Evolutionary conservation across 1,140 invertebrate species (phyloP), one percentile per base, ranked within the genome.

Genomic region (Pectinophora gossypiella): DNA sequence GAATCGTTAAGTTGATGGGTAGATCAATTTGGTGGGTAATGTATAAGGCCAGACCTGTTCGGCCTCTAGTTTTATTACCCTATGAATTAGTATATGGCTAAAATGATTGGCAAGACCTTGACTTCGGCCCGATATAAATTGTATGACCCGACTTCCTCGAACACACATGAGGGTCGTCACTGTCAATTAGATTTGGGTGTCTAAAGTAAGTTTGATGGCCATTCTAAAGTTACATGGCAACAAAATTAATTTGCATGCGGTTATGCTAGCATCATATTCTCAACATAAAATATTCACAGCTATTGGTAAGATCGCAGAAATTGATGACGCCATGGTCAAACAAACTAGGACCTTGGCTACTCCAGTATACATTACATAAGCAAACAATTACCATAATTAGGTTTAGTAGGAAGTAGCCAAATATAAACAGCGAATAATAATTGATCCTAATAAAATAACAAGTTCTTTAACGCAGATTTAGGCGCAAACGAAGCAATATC

Each of bases 91-190:
- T 76, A 75, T 75, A 80, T 70, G 71, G 72, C 71, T 72, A 70
- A 74, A 77, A 73, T 72, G 74, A 83, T 80, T 83, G 76, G 72
- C 63, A 62, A 68, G 68, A 74, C 83, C 78, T 85, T 82, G 83
- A 83, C 72, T 85, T 73, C 69, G 62, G 72, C 56, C 74, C 72
- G 76, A 80, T 82, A 82, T 81, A 80, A 78, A 82, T 72, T 75
- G 69, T 73, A 59, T 74, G 71, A 82, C 68, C 77, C 73, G 68
- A 81, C 77, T 86, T 85, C 80, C 83, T 80, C 53, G 64, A 71
- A n/a, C n/a, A n/a, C 72, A 48, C 48, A 61, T 64, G 72, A 74
- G 69, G 68, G 68, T 74, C 74, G 63, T 72, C 67, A 56, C 62
- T 65, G 61, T 15, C 36, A 13, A 40, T 40, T 40, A 40, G 36